These are phyloP conservation scores for Prosapia bicincta DNA, from an alignment of 2,888 invertebrate species.

Conservation along the genomic window DNA sequence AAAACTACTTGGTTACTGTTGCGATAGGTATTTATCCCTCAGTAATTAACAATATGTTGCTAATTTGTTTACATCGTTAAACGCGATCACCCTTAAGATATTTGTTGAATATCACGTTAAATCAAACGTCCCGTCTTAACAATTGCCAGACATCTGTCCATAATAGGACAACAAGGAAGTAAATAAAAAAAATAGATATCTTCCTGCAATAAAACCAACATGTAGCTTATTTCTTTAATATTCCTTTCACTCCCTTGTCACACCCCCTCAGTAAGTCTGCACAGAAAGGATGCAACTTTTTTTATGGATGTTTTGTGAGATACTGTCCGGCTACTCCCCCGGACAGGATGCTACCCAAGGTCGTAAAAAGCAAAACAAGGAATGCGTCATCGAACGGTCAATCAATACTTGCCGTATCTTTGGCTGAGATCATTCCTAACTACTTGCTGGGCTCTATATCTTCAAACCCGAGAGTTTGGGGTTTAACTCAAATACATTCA, in stretches of 20 bases:
- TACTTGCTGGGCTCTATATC: too few relatives aligned
- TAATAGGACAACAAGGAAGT: neutral
- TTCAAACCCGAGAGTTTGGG: too few relatives aligned
- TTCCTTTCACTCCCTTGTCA: neutral
- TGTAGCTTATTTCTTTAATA: neutral
- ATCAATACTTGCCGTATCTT: neutral
- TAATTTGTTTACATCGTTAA: too few relatives aligned
- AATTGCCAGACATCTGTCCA: neutral
- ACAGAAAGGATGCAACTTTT: neutral
- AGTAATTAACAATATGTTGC: too few relatives aligned
- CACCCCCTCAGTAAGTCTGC: neutral
- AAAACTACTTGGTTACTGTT: too few relatives aligned
- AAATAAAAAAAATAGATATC: neutral
- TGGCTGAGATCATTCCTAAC: neutral
- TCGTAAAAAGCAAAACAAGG: neutral
- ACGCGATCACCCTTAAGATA: too few relatives aligned
- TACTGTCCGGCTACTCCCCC: neutral
- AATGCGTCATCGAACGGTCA: constrained; percentile 2
- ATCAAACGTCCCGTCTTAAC: neutral
- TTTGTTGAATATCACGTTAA: too few relatives aligned
- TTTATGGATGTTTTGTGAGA: neutral
- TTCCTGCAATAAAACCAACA: constrained; percentile 2
- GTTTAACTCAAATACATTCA: too few relatives aligned
- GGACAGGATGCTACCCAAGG: neutral
- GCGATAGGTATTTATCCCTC: too few relatives aligned